Evolutionary conservation across 2,113 vertebrate species (phyloP).

Genomic region (Maccullochella peelii): DNA sequence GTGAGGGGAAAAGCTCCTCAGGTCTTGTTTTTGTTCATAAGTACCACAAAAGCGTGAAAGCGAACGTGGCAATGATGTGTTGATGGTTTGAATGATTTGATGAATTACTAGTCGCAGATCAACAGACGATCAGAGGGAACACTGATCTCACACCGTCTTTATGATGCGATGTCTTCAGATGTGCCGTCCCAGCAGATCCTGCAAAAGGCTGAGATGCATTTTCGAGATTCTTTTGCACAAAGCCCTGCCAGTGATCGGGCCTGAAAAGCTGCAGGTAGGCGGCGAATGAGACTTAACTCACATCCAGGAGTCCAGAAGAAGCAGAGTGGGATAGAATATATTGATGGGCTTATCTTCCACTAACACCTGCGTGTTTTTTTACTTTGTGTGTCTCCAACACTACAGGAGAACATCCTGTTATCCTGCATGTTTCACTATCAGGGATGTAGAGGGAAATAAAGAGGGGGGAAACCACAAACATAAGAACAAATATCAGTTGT

Average conservation of each 20-base stretch:
- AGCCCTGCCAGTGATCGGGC: not conserved
- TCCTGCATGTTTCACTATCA: not conserved
- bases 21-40: too few species aligned
- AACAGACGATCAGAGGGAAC: not conserved
- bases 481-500: not conserved
- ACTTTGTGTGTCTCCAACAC: not conserved
- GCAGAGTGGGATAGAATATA: not conserved
- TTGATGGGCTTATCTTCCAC: slow-evolving; percentile 13
- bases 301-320: not conserved
- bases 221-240: not conserved
- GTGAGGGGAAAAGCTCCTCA: too few species aligned
- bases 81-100: not conserved
- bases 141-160: not conserved
- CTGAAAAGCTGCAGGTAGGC: not conserved
- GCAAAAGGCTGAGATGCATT: not conserved
- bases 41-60: too few species aligned
- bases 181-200: not conserved
- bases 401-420: not conserved
- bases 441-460: not conserved
- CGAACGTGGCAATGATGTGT: too few species aligned
- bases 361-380: slow-evolving; percentile 22
- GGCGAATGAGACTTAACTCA: not conserved
- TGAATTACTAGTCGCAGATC: not conserved
- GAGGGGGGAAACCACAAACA: not conserved
- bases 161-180: not conserved